Base-by-base conservation (phyloP, 1,140 invertebrate species). In the Adoxophyes honmai region DNA sequence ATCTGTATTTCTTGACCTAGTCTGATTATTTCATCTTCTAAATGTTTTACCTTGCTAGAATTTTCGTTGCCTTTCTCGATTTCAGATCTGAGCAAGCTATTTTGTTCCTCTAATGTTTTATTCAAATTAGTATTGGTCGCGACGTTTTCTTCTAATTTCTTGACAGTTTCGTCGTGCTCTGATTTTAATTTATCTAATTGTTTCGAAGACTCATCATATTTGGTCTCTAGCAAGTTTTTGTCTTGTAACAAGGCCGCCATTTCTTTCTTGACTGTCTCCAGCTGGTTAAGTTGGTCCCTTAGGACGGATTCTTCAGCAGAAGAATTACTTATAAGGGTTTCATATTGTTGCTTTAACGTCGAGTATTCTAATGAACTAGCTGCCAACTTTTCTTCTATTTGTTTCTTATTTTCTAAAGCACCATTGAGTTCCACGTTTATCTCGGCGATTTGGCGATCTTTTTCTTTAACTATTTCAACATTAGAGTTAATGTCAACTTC, bases 371-470 rank as follows among this genome's bases (percentile, higher is more conserved):
- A 35, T 34, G 66, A 55, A 55, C 61, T 68, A 35, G 59, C 75
- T 67, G 83, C 89, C 21, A 87, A 60, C 59, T 83, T 81, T 63
- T 89, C 86, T 69, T 90, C 89, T 37, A 89, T 54, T 62, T 78
- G 73, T 51, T 88, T 81, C 71, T 88, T 89, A 65, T 75, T 79
- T 61, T 89, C 86, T 54, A 77, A 78, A 15, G 87, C 86, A 70
- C 88, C 84, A 60, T 78, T 89, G n/a, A 91, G 78, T 60, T 91
- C 86, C 61, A 86, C 78, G 44, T 86, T 90, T 21, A 91, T 81
- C 38, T 89, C 81, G 52, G 79, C 62, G 14, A 92, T 82, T 76
- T 90, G 88, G 1, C 89, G 84, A 51, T 89, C 76, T 73, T 90
- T 91, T 71, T 91, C 89, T 37, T 57, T 60, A 59, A 89, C 56